phyloP scores from a whole-genome alignment of 2,113 vertebrate species.

The Scophthalmus maximus region DNA sequence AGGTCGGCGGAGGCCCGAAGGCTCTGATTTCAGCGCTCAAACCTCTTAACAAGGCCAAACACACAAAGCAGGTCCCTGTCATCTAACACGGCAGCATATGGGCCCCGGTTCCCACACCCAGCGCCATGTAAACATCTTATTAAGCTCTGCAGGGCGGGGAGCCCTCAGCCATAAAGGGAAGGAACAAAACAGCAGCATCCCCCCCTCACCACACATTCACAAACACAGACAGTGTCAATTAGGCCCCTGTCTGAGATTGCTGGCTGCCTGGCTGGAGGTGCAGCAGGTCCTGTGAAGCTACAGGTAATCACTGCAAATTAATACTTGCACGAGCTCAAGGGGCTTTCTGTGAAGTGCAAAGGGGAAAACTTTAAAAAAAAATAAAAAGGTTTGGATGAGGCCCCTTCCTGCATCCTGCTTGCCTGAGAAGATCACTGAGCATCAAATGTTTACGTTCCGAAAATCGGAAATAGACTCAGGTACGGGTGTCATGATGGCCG shows the following conservation, averaged over 20 bases:
- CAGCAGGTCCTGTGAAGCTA: slow-evolving; percentile 53
- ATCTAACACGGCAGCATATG: slow-evolving; percentile 61
- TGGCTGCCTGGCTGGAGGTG: slow-evolving; percentile 32
- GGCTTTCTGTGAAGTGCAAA: slow-evolving; percentile 42
- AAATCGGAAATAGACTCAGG: too few species aligned
- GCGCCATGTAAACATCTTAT: slow-evolving; percentile 72
- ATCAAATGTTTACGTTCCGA: too few species aligned
- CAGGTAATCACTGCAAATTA: slow-evolving; percentile 66
- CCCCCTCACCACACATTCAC: neutral
- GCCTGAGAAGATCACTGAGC: neutral
- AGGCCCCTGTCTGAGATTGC: slow-evolving; percentile 45
- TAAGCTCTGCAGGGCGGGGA: slow-evolving; percentile 48
- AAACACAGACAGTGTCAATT: slow-evolving; percentile 68
- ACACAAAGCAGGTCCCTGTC: slow-evolving; percentile 68
- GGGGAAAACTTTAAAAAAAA: slow-evolving; percentile 3
- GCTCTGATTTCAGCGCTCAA: slow-evolving; percentile 56
- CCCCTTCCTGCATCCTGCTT: slow-evolving; percentile 10
- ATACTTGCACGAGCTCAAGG: slow-evolving; percentile 51
- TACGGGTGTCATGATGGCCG: too few species aligned
- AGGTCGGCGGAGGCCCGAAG: neutral
- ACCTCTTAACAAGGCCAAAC: slow-evolving; percentile 38
- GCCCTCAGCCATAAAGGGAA: slow-evolving; percentile 41
- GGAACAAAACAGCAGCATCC: slow-evolving; percentile 39
- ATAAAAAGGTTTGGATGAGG: neutral
- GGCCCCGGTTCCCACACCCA: slow-evolving; percentile 70